Evolutionary conservation across 2,113 vertebrate genomes (phyloP), one percentile per base, ranked within the genome.

Genomic region (Parotia lawesii): DNA sequence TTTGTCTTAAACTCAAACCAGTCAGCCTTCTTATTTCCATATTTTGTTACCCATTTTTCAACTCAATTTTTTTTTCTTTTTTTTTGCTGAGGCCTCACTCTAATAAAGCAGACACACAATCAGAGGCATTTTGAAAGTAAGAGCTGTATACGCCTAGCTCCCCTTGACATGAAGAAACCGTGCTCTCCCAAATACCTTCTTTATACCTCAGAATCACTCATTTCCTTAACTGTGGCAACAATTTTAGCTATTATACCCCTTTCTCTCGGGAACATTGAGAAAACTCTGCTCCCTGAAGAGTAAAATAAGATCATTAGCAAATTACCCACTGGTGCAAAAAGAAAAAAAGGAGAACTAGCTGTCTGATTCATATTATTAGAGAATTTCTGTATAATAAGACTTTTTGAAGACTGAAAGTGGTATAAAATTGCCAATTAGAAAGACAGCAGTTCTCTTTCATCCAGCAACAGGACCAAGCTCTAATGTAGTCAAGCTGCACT

Each of bases 221-320:
- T 65, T 93, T 95, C 60, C 90, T 84, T 31, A 95, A 67, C 53
- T 1, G 20, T 57, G 37, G 75, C 64, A 90, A 86, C 56, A 88
- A 23, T 60, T 90, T 84, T n/a, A 78, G 67, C 37, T 88, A 47
- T 77, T 80, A 60, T 7, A 71, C 11, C 12, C 14, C 47, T 71
- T 95, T 56, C 75, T 94, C 27, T 77, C 11, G 9, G 61, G 75
- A 42, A 91, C 13, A 75, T 25, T 58, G 56, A 83, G 69, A 95
- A 95, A 93, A 88, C 23, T 73, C 56, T 84, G 40, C n/a, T 95
- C 65, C 89, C 79, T 93, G 61, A 85, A 88, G 75, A 93, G 82
- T 74, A 85, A 95, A 95, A 77, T 93, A 94, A 92, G 57, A 95
- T 88, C 89, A 91, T 95, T 93, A 95, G 79, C 61, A 95, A 93